Percentiles rank a stretch among this genome's conserved stretches.
These are phyloP conservation scores for Azorinus chamasolen DNA, from an alignment of 2,888 invertebrate genomes.

Conservation along the genomic window DNA sequence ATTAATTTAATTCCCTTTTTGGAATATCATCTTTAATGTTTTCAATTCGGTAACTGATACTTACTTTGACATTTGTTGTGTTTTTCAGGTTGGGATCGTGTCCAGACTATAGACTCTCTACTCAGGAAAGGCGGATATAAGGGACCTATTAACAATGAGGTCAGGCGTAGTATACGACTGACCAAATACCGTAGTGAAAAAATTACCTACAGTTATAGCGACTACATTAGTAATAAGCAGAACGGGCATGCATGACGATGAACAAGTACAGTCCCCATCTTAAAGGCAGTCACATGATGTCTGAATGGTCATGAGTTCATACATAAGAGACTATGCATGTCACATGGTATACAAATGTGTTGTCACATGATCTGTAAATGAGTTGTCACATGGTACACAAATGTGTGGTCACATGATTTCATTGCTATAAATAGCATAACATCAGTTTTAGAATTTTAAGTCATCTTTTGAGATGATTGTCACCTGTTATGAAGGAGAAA, in stretches of 20 bases:
- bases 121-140: slow-evolving; percentile 99
- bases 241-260: slow-evolving; percentile 82
- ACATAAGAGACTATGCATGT: slow-evolving; percentile 12
- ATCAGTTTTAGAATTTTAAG: too few species aligned
- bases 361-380: slow-evolving; percentile 35
- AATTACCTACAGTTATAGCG: slow-evolving; percentile 88
- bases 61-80: background rate
- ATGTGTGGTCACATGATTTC: too few species aligned
- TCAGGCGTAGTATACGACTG: slow-evolving; percentile 94
- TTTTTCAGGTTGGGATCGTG: slow-evolving; percentile 97
- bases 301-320: slow-evolving; percentile 32
- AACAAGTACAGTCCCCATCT: slow-evolving; percentile 70
- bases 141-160: slow-evolving; percentile 88
- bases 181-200: slow-evolving; percentile 99
- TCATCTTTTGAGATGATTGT: too few species aligned
- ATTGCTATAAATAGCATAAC: too few species aligned
- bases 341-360: slow-evolving; percentile 11
- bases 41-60: too few species aligned
- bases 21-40: too few species aligned
- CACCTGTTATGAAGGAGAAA: too few species aligned
- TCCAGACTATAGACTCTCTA: slow-evolving; percentile 99
- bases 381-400: too few species aligned
- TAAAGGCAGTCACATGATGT: slow-evolving; percentile 59
- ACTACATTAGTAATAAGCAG: slow-evolving; percentile 83
- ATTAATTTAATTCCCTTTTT: too few species aligned